Conservation (phyloP, 1,140 invertebrate genomes). For the Acromyrmex charruanus region DNA sequence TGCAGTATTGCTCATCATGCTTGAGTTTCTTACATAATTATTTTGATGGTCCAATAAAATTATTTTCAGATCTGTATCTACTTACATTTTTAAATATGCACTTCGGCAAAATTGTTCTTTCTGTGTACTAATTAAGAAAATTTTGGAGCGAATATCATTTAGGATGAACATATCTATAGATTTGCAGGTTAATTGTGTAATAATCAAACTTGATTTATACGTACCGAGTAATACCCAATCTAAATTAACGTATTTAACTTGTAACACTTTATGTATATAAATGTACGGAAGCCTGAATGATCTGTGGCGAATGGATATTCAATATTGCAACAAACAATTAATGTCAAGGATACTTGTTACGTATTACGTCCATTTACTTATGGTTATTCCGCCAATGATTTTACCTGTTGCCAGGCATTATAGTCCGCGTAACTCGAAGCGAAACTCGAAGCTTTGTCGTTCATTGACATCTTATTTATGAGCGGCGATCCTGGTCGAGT, state of each 20-base stretch:
- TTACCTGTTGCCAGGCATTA: constrained; percentile 33
- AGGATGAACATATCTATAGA: background rate
- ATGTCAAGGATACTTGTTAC: background rate
- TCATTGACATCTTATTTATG: constrained; percentile 66
- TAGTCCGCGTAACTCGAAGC: constrained; percentile 47
- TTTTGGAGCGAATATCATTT: too few relatives aligned
- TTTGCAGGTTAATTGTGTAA: background rate
- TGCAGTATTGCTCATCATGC: too few relatives aligned
- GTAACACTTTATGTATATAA: too few relatives aligned
- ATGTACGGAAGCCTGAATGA: background rate
- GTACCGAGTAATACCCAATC: background rate
- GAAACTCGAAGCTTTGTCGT: constrained; percentile 53
- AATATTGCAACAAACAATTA: constrained; percentile 15
- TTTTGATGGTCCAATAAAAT: too few relatives aligned
- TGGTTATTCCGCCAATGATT: background rate
- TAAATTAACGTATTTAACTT: background rate
- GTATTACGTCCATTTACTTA: constrained; percentile 11
- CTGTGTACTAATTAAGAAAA: too few relatives aligned
- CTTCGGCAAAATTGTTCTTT: too few relatives aligned
- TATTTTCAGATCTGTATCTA: too few relatives aligned
- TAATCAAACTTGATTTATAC: background rate
- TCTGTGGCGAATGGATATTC: background rate
- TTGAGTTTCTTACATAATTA: too few relatives aligned
- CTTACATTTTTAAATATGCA: too few relatives aligned
- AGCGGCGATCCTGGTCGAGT: constrained; percentile 59